A percentile compares a stretch with the other conserved stretches of the same genome.
These are phyloP conservation scores for Scalopus aquaticus DNA, from an alignment of 2,113 vertebrate genomes.

Conservation along the genomic window DNA sequence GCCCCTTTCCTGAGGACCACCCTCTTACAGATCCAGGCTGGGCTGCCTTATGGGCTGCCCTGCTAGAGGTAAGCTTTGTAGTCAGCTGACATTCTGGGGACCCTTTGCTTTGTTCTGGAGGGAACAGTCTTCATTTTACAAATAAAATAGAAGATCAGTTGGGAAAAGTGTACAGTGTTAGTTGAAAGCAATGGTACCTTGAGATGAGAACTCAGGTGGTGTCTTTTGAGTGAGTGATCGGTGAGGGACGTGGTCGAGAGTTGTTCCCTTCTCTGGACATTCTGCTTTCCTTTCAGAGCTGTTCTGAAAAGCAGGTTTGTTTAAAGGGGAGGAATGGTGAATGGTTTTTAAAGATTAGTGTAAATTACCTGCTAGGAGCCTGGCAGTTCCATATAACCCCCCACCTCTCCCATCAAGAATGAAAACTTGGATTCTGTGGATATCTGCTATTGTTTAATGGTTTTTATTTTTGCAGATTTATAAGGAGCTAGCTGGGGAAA, in stretches of 20 bases:
- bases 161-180: neutral
- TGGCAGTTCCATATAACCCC: neutral
- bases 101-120: neutral
- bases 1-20: no score
- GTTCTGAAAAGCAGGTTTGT: slow-evolving; percentile 60
- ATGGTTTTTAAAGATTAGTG: slow-evolving; percentile 57
- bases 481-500: neutral
- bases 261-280: neutral
- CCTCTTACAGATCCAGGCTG: neutral
- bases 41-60: neutral
- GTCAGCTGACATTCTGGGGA: neutral
- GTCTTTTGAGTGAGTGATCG: neutral
- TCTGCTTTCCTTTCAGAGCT: neutral
- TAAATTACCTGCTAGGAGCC: slow-evolving; percentile 49
- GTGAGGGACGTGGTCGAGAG: neutral
- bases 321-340: slow-evolving; percentile 2
- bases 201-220: neutral
- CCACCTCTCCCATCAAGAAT: neutral
- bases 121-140: neutral
- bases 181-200: neutral
- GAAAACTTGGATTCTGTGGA: neutral
- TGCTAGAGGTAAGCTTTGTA: neutral
- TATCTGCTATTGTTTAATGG: neutral
- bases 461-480: neutral
- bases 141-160: neutral